Conservation (phyloP, 1,140 invertebrate genomes). For the Nebria ingens region DNA sequence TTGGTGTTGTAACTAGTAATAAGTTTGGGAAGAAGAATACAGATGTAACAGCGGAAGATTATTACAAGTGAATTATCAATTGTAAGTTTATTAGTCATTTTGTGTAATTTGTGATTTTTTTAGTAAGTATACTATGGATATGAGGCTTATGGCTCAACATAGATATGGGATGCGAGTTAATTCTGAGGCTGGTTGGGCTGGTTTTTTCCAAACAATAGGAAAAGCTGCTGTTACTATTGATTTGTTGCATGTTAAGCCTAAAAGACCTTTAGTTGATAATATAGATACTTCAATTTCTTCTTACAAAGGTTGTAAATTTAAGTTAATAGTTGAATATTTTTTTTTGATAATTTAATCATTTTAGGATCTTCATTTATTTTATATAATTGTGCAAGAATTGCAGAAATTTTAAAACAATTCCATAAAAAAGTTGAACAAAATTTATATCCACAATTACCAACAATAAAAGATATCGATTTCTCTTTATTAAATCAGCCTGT, state of each 20-base stretch:
- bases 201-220: conserved; percentile 39
- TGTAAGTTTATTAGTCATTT: not conserved
- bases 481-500: conserved; percentile 49
- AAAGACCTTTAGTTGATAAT: conserved; percentile 38
- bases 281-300: conserved; percentile 23
- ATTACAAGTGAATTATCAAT: conserved; percentile 18
- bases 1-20: conserved; percentile 25
- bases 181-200: conserved; percentile 16
- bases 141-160: conserved; percentile 48
- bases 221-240: conserved; percentile 51
- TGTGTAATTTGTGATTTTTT: conserved; percentile 23
- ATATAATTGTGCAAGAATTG: conserved; percentile 59
- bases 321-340: conserved; percentile 10
- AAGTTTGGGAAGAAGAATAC: conserved; percentile 21
- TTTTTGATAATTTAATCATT: conserved; percentile 21
- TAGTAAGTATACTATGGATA: conserved; percentile 43
- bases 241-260: conserved; percentile 49
- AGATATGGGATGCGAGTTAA: conserved; percentile 43
- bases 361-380: conserved; percentile 56
- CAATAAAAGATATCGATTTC: conserved; percentile 46
- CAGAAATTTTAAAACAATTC: conserved; percentile 50
- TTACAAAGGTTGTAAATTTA: conserved; percentile 12
- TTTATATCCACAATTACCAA: conserved; percentile 43
- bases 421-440: conserved; percentile 37
- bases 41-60: conserved; percentile 17